Conservation (phyloP, 2,797 vertebrate genomes). For the Clarias platycephalus region DNA sequence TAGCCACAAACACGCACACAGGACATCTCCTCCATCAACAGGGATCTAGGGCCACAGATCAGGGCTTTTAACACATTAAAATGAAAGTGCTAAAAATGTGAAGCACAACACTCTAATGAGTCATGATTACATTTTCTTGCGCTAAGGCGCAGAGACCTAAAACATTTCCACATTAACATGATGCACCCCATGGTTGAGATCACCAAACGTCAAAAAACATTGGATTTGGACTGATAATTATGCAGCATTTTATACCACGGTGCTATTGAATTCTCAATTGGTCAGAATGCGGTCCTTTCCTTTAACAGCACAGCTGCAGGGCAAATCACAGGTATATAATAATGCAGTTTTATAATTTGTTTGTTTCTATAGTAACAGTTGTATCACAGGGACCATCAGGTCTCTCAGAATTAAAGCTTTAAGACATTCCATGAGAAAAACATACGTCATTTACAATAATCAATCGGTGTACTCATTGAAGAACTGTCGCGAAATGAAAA, state of each 20-base stretch:
- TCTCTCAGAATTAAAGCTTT: not conserved
- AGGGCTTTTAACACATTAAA: conserved; percentile 20
- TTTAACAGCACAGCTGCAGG: conserved; percentile 1
- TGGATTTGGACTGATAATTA: not conserved
- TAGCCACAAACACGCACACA: conserved; percentile 38
- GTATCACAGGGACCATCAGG: not conserved
- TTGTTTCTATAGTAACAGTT: not conserved
- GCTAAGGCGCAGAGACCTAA: not conserved
- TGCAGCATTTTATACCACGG: not conserved
- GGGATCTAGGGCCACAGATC: conserved; percentile 39
- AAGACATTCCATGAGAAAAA: too few species aligned
- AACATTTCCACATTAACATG: not conserved
- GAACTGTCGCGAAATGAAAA: not conserved
- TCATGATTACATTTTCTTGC: not conserved
- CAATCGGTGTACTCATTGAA: too few species aligned
- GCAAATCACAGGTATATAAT: not conserved
- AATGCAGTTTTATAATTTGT: not conserved
- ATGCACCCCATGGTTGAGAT: not conserved
- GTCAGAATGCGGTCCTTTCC: not conserved
- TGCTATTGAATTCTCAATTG: not conserved
- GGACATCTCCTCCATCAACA: conserved; percentile 42
- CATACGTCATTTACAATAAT: not conserved
- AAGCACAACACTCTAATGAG: not conserved
- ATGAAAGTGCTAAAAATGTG: not conserved
- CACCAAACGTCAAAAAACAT: not conserved